Conservation (phyloP, 2,888 invertebrate species). For the Pterostichus niger region DNA sequence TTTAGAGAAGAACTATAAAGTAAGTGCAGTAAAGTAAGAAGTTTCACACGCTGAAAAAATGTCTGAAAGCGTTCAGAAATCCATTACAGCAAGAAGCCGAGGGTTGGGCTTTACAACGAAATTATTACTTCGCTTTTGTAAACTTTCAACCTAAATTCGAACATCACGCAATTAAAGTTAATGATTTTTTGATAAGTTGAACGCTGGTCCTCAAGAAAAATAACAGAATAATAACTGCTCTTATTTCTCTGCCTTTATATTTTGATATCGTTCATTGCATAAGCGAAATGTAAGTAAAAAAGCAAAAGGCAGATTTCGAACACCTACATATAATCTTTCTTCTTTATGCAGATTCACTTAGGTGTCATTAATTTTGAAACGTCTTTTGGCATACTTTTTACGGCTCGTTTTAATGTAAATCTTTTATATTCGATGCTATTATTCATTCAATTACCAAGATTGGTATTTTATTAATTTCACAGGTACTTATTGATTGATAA, state of each 20-base stretch:
- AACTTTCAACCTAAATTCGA: constrained; percentile 65
- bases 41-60: constrained; percentile 45
- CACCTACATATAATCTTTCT: constrained; percentile 16
- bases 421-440: constrained; percentile 42
- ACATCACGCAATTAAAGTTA: constrained; percentile 57
- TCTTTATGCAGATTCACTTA: constrained; percentile 43
- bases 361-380: constrained; percentile 2
- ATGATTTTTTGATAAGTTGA: constrained; percentile 64
- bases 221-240: constrained; percentile 54
- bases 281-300: constrained; percentile 13
- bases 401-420: constrained; percentile 39
- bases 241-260: constrained; percentile 39
- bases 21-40: constrained; percentile 44
- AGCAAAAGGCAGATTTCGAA: background rate
- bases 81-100: constrained; percentile 36
- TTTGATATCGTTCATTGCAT: constrained; percentile 37
- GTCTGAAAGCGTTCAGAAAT: constrained; percentile 29
- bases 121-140: constrained; percentile 58
- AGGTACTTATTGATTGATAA: constrained; percentile 49
- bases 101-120: constrained; percentile 30
- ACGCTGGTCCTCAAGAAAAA: constrained; percentile 44
- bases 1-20: constrained; percentile 5
- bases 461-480: constrained; percentile 52
- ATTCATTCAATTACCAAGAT: constrained; percentile 55
- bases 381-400: constrained; percentile 45